phyloP scores from a whole-genome alignment of 2,888 invertebrate genomes.

The Meloe dianella region DNA sequence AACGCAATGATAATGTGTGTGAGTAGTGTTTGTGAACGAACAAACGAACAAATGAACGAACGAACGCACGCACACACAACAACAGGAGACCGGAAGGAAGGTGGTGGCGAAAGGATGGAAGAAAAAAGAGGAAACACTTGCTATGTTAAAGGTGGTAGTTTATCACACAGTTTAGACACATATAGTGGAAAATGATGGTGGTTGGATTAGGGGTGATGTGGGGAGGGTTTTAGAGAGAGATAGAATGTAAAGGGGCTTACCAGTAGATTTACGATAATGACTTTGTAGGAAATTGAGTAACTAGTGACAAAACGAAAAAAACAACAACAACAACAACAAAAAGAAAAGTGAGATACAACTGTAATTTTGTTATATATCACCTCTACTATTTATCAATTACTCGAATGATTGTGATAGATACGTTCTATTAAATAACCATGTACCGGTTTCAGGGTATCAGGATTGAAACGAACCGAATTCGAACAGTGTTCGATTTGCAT shows the following conservation, averaged over 20 bases:
- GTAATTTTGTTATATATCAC: too few species aligned
- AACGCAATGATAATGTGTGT: too few species aligned
- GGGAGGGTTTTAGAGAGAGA: too few species aligned
- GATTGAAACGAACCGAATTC: too few species aligned
- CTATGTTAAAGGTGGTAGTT: background rate
- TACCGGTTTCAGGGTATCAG: too few species aligned
- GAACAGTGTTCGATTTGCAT: too few species aligned
- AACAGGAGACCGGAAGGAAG: background rate
- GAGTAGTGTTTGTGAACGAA: too few species aligned
- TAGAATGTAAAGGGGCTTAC: background rate
- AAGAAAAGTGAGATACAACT: background rate
- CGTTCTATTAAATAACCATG: too few species aligned
- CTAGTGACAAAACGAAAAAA: background rate
- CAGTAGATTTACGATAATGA: constrained; percentile 2
- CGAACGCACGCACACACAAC: background rate
- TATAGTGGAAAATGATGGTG: background rate
- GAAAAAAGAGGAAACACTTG: background rate
- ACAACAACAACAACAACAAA: background rate
- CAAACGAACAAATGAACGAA: too few species aligned
- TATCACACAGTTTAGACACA: constrained; percentile 8
- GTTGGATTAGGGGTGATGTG: too few species aligned
- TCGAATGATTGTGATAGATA: too few species aligned
- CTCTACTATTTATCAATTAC: too few species aligned
- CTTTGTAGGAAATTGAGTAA: background rate
- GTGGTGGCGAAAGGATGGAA: background rate